Base-by-base conservation (phyloP, 2,888 invertebrate species). In the Drosophila kokeensis region DNA sequence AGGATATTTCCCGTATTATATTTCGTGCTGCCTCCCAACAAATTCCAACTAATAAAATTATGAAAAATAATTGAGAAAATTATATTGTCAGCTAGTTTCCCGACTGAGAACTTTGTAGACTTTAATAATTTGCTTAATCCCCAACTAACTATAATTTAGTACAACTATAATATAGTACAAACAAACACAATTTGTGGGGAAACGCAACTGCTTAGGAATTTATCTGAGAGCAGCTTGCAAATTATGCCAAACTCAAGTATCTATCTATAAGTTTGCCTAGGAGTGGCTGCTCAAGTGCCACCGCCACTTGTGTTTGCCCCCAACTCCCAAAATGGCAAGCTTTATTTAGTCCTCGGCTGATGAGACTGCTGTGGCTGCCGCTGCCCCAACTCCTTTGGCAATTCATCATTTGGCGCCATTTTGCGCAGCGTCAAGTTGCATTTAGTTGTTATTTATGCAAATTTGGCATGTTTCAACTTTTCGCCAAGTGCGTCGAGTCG, bases 361-460 rank as follows among this genome's bases (percentile, higher is more conserved):
- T 45, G 42, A 42, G 38, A 34, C 11, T 54, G 48, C 48, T 52
- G 66, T 42, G 34, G 10, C 53, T 40, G 45, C 24, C 27, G 18
- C 29, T 2, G 24, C 18, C 50, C 21, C 36, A 34, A 49, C 62
- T 13, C 36, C 36, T n/a, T 29, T 45, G 61, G 50, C 80, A 86
- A 86, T 86, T 73, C 86, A 86, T 86, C 85, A 86, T 69, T 73
- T 76, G 86, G 69, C 82, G 86, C 86, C 85, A 86, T 80, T 88
- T 86, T 82, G 82, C 57, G 64, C 63, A 61, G 89, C 88, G 82
- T 77, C 91, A 91, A 91, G 86, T 90, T 91, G 91, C 83, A 89
- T 91, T 92, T 86, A 91, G 83, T 81, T 85, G 76, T 83, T 90
- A 90, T 92, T 92, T 91, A 91, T 91, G 91, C 90, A 91, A 91